Conservation (phyloP, 2,113 vertebrate species). For the Tamias sibiricus region DNA sequence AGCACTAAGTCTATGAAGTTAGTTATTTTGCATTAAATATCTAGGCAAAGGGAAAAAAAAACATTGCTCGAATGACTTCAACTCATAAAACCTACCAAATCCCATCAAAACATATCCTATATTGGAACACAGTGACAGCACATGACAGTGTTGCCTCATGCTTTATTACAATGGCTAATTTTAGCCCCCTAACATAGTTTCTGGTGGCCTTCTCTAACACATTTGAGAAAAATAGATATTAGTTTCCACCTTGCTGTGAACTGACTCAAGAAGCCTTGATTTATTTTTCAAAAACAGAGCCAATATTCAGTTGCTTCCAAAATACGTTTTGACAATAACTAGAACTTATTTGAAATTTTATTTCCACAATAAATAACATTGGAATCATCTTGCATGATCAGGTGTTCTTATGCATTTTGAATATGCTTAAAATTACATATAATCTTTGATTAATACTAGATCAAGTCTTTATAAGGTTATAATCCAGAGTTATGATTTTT, state of each 20-base stretch:
- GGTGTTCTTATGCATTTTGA: constrained; percentile 14
- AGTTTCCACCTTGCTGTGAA: constrained; percentile 70
- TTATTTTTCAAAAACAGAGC: constrained; percentile 53
- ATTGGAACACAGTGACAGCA: constrained; percentile 9
- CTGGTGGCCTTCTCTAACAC: constrained; percentile 62
- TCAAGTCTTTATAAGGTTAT: constrained; percentile 48
- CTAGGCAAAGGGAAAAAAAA: neutral
- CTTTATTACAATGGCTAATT: constrained; percentile 69
- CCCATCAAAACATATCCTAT: constrained; percentile 42
- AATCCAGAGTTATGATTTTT: constrained; percentile 53
- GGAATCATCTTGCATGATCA: constrained; percentile 53
- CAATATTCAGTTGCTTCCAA: constrained; percentile 62
- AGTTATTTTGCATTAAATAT: neutral
- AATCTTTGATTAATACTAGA: constrained; percentile 62
- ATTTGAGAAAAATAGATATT: constrained; percentile 66
- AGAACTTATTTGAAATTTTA: constrained; percentile 61
- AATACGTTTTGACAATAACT: constrained; percentile 54
- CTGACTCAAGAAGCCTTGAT: constrained; percentile 19
- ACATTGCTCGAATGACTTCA: constrained; percentile 22
- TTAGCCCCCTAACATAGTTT: constrained; percentile 64
- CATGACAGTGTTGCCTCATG: neutral
- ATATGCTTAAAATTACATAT: constrained; percentile 55
- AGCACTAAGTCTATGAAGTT: neutral
- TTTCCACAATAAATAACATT: constrained; percentile 29
- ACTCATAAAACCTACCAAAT: constrained; percentile 37